Base-by-base conservation (phyloP, 2,113 vertebrate genomes). In the Mixornis gularis region DNA sequence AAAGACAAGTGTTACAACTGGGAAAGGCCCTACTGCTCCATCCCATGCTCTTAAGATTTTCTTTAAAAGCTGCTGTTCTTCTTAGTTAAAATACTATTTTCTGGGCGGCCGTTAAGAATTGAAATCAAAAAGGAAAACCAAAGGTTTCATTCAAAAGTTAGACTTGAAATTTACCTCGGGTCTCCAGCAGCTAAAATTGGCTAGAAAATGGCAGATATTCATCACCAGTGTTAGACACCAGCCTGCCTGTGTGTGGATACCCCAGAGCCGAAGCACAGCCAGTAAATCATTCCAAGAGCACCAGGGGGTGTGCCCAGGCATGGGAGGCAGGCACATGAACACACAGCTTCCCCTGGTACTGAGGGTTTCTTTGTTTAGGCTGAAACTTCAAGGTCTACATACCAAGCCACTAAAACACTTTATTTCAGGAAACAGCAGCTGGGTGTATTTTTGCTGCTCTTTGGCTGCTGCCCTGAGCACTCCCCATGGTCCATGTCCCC, bases 111-210 rank as follows among this genome's bases (percentile, higher is more conserved):
- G 34, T 78, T 68, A 78, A 87, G 69, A 25, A 32, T 34, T 46
- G 36, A 70, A 83, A 49, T 82, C 6, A 43, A 64, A 93, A 79
- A 60, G 18, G 52, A 49, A 87, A 73, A 78, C 2, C 4, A 81
- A 85, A 86, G 29, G 2, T 74, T 88, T 83, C 43, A 46, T 88
- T 93, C 52, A 73, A 48, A 87, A 93, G 34, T 63, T 34, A 73
- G 55, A 20, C 18, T 55, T 72, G 53, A 64, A 55, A 94, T 92
- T 94, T 95, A 88, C 93, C 83, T 93, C 12, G 0, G 32, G 69
- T 64, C 66, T 89, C 65, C 79, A 80, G 87, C 93, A 96, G 89
- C 95, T 96, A 84, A 82, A 91, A 94, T 82, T 86, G 36, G 62
- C 95, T 92, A 30, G 68, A 64, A 87, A 93, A 88, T 41, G 64